Percentiles rank a stretch among this genome's conserved stretches.
These are phyloP conservation scores for Malthinus flaveolus DNA, from an alignment of 2,888 invertebrate genomes.

Conservation along the genomic window DNA sequence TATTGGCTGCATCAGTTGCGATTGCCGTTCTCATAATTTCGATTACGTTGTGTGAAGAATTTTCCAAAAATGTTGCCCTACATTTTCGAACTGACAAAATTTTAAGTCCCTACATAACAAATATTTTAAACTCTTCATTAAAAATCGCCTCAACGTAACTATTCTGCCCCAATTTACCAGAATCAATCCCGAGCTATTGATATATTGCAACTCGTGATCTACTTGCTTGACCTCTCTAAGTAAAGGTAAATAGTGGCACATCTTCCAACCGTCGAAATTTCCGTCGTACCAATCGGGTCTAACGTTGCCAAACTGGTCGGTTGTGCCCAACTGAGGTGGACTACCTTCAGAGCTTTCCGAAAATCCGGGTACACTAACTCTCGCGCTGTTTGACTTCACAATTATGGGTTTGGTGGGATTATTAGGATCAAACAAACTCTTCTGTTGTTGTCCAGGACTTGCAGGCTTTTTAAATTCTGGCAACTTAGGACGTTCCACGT, in stretches of 20 bases:
- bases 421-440: conserved; percentile 64
- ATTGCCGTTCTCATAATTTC: conserved; percentile 77
- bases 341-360: conserved; percentile 42
- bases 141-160: conserved; percentile 62
- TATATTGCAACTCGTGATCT: conserved; percentile 68
- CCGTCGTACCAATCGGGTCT: conserved; percentile 64
- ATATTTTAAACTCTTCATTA: conserved; percentile 69
- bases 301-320: conserved; percentile 58
- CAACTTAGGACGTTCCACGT: conserved; percentile 33
- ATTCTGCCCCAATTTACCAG: conserved; percentile 69
- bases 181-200: conserved; percentile 63
- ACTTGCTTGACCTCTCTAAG: conserved; percentile 69
- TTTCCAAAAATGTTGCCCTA: conserved; percentile 92
- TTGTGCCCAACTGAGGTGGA: conserved; percentile 44
- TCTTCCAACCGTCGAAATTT: conserved; percentile 62
- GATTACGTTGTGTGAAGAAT: conserved; percentile 86
- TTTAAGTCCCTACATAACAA: conserved; percentile 79
- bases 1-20: conserved; percentile 63
- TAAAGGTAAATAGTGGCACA: conserved; percentile 59
- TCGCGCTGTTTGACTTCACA: conserved; percentile 59
- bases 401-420: conserved; percentile 75
- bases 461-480: conserved; percentile 32
- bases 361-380: conserved; percentile 45
- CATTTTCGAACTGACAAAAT: conserved; percentile 83
- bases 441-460: conserved; percentile 48